Evolutionary conservation across 2,888 invertebrate species (phyloP), one percentile per base, ranked within the genome.

Genomic region (Myopa testacea): DNA sequence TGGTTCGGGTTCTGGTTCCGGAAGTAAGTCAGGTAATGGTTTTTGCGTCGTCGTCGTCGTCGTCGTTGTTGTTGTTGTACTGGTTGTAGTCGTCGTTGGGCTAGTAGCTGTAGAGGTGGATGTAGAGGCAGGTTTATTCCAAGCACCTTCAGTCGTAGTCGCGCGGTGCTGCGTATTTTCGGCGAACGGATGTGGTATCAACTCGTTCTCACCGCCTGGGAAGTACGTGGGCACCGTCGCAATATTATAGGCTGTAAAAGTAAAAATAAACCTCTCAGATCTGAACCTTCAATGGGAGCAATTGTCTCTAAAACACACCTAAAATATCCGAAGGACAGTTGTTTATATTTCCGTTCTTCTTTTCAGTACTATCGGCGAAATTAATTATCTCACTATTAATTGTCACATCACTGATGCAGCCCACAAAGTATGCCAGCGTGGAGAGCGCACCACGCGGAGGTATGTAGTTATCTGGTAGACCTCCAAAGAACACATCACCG

Each of bases 351-450:
- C 92, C 93, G 71, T 91, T 90, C 52, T 90, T 90, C 80, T 91
- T 91, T 80, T 93, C 92, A 0, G 91, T 92, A 1, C 93, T 91
- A 81, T 93, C 92, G 0, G 94, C 95, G 87, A 96, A 95, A 87
- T 96, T 95, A 70, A 95, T 91, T 72, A 94, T 93, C 78, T 92
- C 91, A 2, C 95, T 95, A 86, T 98, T 97, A 74, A 98, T 90
- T 0, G 96, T 96, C 0, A 96, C 95, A 88, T 99, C 98, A 0
- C 96, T 96, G 65, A 99, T 93, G 89, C 99, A 99, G 1, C 99
- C 99, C 40, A 92, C 90, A 87, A 98, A 96, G 4, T 94, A 92
- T 5, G 90, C 90, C 71, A 91, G 90, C 0, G 92, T 91, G 7
- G 92, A 92, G 0, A 92, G 88, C 10, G 91, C 91, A 6, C 91